A percentile compares a stretch with the other conserved stretches of the same genome.
phyloP scores from a whole-genome alignment of 1,140 invertebrate genomes.

The Pseudomyrmex concolor region DNA sequence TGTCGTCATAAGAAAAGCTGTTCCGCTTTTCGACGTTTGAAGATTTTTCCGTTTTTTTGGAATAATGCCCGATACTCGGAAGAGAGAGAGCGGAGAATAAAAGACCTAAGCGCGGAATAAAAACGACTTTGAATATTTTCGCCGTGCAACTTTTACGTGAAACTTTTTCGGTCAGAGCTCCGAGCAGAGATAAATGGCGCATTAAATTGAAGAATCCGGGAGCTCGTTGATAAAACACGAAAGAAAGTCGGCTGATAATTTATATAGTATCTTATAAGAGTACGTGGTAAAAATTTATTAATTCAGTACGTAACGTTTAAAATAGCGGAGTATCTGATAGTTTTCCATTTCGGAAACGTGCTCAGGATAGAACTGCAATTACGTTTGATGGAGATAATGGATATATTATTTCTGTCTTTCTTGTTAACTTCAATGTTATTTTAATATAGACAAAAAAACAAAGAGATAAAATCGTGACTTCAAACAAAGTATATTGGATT shows the following conservation, averaged over 20 bases:
- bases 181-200: constrained; percentile 35
- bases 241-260: constrained; percentile 39
- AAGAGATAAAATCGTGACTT: background rate
- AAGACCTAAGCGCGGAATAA: constrained; percentile 15
- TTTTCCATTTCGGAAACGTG: background rate
- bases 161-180: constrained; percentile 42
- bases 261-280: constrained; percentile 23
- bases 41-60: constrained; percentile 5
- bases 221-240: constrained; percentile 45
- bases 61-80: constrained; percentile 42
- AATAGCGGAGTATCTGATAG: background rate
- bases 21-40: constrained; percentile 12
- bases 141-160: constrained; percentile 37
- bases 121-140: constrained; percentile 56
- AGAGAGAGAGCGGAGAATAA: constrained; percentile 20
- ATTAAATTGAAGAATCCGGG: constrained; percentile 46
- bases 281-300: constrained; percentile 4
- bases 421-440: background rate
- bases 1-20: background rate
- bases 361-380: background rate
- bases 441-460: background rate
- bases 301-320: background rate
- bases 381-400: background rate
- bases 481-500: background rate
- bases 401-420: too few species aligned